phyloP scores from a whole-genome alignment of 2,797 vertebrate species.

The Catamblyrhynchus diadema region DNA sequence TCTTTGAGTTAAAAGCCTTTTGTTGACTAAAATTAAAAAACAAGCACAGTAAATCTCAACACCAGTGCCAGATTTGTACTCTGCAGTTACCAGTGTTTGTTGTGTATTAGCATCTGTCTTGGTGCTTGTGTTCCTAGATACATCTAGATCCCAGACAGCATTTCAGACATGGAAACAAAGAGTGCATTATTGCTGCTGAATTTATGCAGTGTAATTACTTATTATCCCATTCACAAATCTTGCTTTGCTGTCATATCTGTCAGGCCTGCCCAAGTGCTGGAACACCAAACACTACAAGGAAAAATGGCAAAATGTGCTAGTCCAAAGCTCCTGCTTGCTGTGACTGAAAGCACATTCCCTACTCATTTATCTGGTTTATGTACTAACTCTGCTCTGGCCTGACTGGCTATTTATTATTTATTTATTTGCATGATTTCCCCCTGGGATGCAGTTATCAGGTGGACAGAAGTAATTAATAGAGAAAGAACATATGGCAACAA shows the following conservation, averaged over 20 bases:
- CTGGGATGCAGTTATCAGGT: neutral
- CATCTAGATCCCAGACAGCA: neutral
- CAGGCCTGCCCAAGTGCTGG: neutral
- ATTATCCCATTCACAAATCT: neutral
- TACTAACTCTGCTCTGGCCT: neutral
- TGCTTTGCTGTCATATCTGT: neutral
- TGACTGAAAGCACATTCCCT: neutral
- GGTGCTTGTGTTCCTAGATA: neutral
- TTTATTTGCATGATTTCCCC: neutral
- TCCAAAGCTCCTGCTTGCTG: neutral
- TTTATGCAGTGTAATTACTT: neutral
- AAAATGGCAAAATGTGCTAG: neutral
- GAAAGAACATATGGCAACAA: neutral
- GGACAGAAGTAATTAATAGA: neutral
- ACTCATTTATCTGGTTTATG: neutral
- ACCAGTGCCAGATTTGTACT: neutral
- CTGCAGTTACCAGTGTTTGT: neutral
- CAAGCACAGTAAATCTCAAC: neutral
- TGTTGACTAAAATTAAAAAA: neutral
- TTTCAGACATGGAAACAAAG: neutral
- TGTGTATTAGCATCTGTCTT: neutral
- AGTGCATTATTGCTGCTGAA: neutral
- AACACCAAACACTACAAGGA: neutral
- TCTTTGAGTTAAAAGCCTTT: neutral
- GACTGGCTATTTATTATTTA: neutral